Evolutionary conservation across 1,140 invertebrate genomes (phyloP).

Genomic region (Caenorhabditis elegans): WBcel235 BX284606.5:2964001-2964500

Average conservation of each 20-base stretch:
- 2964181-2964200: constrained; percentile 62
- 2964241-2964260: constrained; percentile 59
- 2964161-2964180: constrained; percentile 60
- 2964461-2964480: background rate
- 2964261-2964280: constrained; percentile 51
- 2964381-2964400: constrained; percentile 11
- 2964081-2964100: no score
- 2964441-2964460: background rate
- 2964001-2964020: constrained; percentile 15
- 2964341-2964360: constrained; percentile 27
- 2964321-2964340: constrained; percentile 19
- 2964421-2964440: background rate
- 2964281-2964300: constrained; percentile 57
- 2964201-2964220: constrained; percentile 62
- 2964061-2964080: no score
- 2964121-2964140: no score
- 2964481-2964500: background rate
- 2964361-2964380: constrained; percentile 17
- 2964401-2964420: constrained; percentile 15
- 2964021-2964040: no score
- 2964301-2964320: background rate
- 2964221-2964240: constrained; percentile 62
- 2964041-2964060: no score
- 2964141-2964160: constrained; percentile 46
- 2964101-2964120: no score